A percentile compares a stretch with the other conserved stretches of the same genome.
Evolutionary conservation across 2,113 vertebrate genomes (phyloP).

Genomic region (Nibea albiflora): DNA sequence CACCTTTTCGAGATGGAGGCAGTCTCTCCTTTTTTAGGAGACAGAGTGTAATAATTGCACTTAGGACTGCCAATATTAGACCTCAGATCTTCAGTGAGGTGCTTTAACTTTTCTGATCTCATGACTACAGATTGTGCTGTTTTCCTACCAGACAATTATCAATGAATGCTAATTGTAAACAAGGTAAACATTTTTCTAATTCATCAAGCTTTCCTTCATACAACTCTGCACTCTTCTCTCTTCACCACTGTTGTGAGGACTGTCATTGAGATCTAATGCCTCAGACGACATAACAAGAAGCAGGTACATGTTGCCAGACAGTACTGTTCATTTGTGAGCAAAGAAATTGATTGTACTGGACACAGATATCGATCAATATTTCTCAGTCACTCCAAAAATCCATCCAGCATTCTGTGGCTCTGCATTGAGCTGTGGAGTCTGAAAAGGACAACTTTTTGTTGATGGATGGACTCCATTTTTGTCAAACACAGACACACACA

Average conservation of each 20-base stretch:
- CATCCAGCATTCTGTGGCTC: conserved; percentile 37
- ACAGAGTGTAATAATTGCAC: conserved; percentile 29
- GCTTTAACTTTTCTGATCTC: conserved; percentile 17
- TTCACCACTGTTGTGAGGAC: background rate
- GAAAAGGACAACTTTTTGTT: background rate
- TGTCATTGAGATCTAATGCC: background rate
- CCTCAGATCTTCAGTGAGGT: conserved; percentile 9
- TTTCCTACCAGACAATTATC: background rate
- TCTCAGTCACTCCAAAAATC: conserved; percentile 37
- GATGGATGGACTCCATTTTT: conserved; percentile 23
- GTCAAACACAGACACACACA: background rate
- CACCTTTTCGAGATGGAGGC: conserved; percentile 19
- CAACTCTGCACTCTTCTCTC: no score
- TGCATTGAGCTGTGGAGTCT: conserved; percentile 36
- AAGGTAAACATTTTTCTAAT: background rate
- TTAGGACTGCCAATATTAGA: background rate
- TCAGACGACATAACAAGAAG: background rate
- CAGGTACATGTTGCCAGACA: conserved; percentile 1
- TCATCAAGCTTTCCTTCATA: background rate
- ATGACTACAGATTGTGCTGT: background rate
- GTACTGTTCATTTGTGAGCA: conserved; percentile 50
- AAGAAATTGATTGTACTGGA: conserved; percentile 46
- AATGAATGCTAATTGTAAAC: background rate
- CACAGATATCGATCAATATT: conserved; percentile 61
- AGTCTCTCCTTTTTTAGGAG: conserved; percentile 8